Conservation (phyloP, 2,797 vertebrate species). For the Triplophysa bombifrons region DNA sequence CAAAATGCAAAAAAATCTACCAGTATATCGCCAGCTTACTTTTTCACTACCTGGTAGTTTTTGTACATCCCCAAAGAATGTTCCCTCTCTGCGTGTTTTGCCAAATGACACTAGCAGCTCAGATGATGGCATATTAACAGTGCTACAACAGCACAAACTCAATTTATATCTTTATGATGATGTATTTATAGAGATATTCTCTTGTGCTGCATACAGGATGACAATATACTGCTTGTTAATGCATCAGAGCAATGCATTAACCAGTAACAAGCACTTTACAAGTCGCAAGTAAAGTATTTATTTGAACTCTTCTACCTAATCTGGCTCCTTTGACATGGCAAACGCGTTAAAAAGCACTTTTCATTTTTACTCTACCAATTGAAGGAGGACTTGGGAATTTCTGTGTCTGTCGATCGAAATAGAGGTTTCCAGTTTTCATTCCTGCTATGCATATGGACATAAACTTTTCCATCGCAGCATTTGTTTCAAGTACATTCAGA, state of each 20-base stretch:
- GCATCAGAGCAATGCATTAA: constrained; percentile 80
- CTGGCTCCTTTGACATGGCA: constrained; percentile 74
- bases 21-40: constrained; percentile 82
- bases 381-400: constrained; percentile 76
- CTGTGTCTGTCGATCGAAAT: constrained; percentile 67
- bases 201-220: constrained; percentile 70
- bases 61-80: constrained; percentile 77
- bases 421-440: constrained; percentile 82
- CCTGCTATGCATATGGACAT: constrained; percentile 79
- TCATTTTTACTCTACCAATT: constrained; percentile 74
- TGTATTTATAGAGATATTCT: constrained; percentile 67
- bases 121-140: constrained; percentile 49
- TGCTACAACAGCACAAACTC: constrained; percentile 32
- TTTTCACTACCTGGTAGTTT: constrained; percentile 76
- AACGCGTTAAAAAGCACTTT: constrained; percentile 83
- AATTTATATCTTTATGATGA: constrained; percentile 72
- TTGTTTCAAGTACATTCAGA: constrained; percentile 82
- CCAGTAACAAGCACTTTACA: constrained; percentile 79
- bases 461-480: constrained; percentile 80
- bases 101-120: constrained; percentile 71
- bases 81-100: constrained; percentile 80
- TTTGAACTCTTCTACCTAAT: constrained; percentile 84
- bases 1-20: constrained; percentile 74
- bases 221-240: constrained; percentile 78
- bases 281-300: constrained; percentile 84